A percentile compares a stretch with the other conserved stretches of the same genome.
Conservation (phyloP, 1,140 invertebrate species). For the Chrysomallon squamiferum region DNA sequence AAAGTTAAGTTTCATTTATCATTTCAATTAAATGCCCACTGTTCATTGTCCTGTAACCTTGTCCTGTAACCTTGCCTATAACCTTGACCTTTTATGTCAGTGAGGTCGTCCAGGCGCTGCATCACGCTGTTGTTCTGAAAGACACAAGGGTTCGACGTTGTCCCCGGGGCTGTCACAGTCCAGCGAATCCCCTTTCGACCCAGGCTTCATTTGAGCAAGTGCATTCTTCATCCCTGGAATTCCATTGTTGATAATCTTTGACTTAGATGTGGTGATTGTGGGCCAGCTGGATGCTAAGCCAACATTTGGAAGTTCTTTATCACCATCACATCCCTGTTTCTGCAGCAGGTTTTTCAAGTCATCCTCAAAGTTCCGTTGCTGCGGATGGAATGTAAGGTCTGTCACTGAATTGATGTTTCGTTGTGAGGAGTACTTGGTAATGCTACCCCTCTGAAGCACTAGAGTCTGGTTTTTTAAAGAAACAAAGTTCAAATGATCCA, state of each 20-base stretch:
- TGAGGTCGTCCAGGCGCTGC: background rate
- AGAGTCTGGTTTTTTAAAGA: slow-evolving; percentile 23
- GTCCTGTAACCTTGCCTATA: too few relatives aligned
- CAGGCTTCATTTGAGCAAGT: slow-evolving; percentile 5
- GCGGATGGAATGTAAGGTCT: slow-evolving; percentile 4
- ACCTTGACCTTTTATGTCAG: background rate
- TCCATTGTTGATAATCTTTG: slow-evolving; percentile 2
- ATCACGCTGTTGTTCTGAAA: background rate
- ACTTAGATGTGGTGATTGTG: slow-evolving; percentile 9
- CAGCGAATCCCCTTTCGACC: background rate
- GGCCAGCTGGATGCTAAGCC: slow-evolving; percentile 33
- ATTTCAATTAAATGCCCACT: too few relatives aligned
- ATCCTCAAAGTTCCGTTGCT: background rate
- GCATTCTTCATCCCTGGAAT: slow-evolving; percentile 1
- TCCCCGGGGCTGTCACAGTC: background rate
- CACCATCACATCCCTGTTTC: background rate
- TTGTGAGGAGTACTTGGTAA: slow-evolving; percentile 13
- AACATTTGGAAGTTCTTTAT: slow-evolving; percentile 2
- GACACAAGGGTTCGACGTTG: background rate
- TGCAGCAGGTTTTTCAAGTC: background rate
- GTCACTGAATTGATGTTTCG: slow-evolving; percentile 3
- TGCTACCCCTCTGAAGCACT: slow-evolving; percentile 19
- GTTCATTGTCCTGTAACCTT: too few relatives aligned
- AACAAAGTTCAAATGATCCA: slow-evolving; percentile 19
- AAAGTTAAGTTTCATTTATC: too few relatives aligned